Conservation (phyloP, 2,888 invertebrate species). For the Epistrophella euchroma region DNA sequence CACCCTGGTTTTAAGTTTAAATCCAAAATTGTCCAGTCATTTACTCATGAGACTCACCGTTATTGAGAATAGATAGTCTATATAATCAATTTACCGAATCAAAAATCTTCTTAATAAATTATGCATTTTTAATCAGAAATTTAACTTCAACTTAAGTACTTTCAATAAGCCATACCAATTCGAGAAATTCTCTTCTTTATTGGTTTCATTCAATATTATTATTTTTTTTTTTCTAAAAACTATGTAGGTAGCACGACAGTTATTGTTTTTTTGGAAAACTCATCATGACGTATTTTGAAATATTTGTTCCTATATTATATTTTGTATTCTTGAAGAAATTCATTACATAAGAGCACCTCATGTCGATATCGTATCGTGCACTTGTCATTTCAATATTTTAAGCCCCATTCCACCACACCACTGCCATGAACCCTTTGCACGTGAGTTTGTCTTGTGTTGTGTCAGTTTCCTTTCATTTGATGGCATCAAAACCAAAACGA, state of each 20-base stretch:
- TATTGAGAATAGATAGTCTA: too few relatives aligned
- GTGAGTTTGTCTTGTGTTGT: conserved; percentile 60
- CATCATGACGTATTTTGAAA: neutral
- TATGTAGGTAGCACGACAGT: too few relatives aligned
- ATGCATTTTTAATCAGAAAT: neutral
- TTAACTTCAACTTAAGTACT: too few relatives aligned
- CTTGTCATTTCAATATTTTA: neutral
- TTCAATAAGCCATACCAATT: neutral
- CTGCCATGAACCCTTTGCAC: neutral
- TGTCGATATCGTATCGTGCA: conserved; percentile 8
- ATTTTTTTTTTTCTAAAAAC: too few relatives aligned
- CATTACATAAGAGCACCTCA: neutral
- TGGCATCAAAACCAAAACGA: neutral
- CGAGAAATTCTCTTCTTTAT: neutral
- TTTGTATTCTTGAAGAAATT: neutral
- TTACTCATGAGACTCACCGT: too few relatives aligned
- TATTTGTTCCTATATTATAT: neutral
- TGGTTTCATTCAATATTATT: neutral
- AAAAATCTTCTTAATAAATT: neutral
- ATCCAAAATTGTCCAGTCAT: too few relatives aligned
- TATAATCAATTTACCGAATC: neutral
- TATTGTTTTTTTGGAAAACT: neutral
- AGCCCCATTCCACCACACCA: neutral
- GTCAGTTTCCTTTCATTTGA: conserved; percentile 49
- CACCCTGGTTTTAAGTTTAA: too few relatives aligned